Evolutionary conservation across 2,797 vertebrate species (phyloP).

Genomic region (Sorex maritimensis): DNA sequence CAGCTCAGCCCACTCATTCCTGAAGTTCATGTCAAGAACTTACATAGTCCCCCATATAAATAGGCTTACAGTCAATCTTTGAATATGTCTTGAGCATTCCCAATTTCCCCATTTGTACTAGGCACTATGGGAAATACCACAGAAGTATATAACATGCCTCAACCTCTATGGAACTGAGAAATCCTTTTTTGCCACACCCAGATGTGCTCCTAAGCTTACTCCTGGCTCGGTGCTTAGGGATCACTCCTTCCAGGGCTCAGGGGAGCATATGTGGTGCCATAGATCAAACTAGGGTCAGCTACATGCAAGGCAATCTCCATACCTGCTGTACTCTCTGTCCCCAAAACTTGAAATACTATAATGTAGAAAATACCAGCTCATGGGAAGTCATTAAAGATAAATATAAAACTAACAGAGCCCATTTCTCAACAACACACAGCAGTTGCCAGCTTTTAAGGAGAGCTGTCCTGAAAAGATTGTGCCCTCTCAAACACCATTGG

Average conservation of each 20-base stretch:
- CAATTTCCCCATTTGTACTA: slow-evolving; percentile 55
- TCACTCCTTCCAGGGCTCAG: too few species aligned
- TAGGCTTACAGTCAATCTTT: slow-evolving; percentile 65
- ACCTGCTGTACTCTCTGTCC: too few species aligned
- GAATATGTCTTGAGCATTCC: slow-evolving; percentile 64
- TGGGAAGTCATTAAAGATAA: slow-evolving; percentile 71
- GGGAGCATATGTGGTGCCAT: too few species aligned
- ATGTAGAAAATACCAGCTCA: slow-evolving; percentile 58
- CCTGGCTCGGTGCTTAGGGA: too few species aligned
- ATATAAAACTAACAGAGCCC: slow-evolving; percentile 58
- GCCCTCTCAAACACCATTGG: slow-evolving; percentile 46
- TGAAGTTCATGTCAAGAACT: slow-evolving; percentile 69
- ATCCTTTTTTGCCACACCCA: too few species aligned
- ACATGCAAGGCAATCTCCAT: too few species aligned
- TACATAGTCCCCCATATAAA: slow-evolving; percentile 66
- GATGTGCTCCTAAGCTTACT: too few species aligned
- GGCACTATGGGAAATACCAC: slow-evolving; percentile 71
- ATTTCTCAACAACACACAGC: slow-evolving; percentile 57
- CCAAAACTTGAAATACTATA: too few species aligned
- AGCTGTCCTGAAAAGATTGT: slow-evolving; percentile 58
- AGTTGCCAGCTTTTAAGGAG: slow-evolving; percentile 40
- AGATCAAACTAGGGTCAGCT: too few species aligned
- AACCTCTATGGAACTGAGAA: slow-evolving; percentile 56
- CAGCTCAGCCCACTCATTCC: slow-evolving; percentile 72
- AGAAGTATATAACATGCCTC: slow-evolving; percentile 57